phyloP scores from a whole-genome alignment of 2,888 invertebrate species.

The Tetranychus piercei region DNA sequence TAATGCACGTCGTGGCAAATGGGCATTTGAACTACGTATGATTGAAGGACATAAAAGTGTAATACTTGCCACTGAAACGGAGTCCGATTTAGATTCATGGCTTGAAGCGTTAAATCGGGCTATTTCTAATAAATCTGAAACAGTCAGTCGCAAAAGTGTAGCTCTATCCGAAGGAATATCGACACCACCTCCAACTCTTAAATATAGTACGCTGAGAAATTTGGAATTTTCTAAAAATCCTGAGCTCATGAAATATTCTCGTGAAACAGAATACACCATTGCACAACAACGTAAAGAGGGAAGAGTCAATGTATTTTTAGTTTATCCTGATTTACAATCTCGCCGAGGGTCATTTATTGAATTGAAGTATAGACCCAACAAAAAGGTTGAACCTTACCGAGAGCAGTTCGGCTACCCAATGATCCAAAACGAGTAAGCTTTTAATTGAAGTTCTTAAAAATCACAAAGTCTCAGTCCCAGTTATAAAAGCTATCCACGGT shows the following conservation, averaged over 20 bases:
- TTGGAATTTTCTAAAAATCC: slow-evolving; percentile 82
- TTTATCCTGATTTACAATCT: slow-evolving; percentile 38
- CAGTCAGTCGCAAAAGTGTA: slow-evolving; percentile 13
- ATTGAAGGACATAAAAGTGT: slow-evolving; percentile 65
- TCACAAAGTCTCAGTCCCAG: not conserved
- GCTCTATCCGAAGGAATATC: slow-evolving; percentile 9
- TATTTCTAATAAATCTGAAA: slow-evolving; percentile 33
- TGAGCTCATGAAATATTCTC: slow-evolving; percentile 65
- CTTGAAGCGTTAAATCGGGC: slow-evolving; percentile 58
- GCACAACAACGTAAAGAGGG: slow-evolving; percentile 59
- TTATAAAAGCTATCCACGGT: slow-evolving; percentile 14
- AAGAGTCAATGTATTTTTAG: slow-evolving; percentile 55
- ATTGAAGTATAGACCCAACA: not conserved
- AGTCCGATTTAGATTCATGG: slow-evolving; percentile 65
- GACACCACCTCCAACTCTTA: slow-evolving; percentile 25
- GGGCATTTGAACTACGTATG: slow-evolving; percentile 59
- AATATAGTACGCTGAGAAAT: slow-evolving; percentile 56
- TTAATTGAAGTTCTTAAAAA: not conserved
- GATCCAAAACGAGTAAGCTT: too few species aligned
- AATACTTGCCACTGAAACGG: slow-evolving; percentile 65
- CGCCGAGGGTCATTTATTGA: slow-evolving; percentile 8
- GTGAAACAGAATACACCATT: slow-evolving; percentile 73
- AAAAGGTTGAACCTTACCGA: slow-evolving; percentile 7
- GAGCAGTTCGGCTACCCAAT: slow-evolving; percentile 8
- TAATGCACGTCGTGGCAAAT: slow-evolving; percentile 66